Evolutionary conservation across 2,797 vertebrate species (phyloP).

Genomic region (Percopsis omiscomaycus): DNA sequence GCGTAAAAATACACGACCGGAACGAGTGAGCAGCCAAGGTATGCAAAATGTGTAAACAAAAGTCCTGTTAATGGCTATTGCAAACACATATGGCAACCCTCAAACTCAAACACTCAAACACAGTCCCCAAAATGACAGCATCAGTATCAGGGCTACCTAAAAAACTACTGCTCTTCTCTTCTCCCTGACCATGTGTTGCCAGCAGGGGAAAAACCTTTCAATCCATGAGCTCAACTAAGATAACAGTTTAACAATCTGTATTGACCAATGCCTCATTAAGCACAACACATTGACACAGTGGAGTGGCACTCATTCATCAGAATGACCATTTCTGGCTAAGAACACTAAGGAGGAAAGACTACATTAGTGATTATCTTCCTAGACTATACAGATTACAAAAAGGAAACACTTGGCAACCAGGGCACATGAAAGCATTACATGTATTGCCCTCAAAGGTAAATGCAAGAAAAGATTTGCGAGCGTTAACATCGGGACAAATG

Average conservation of each 20-base stretch:
- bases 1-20: no score
- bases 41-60: no score
- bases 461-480: constrained; percentile 1
- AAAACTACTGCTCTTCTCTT: constrained; percentile 2
- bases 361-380: neutral
- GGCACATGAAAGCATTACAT: neutral
- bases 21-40: no score
- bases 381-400: neutral
- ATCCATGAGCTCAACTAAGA: constrained; percentile 9
- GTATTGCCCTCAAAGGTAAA: constrained; percentile 8
- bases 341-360: neutral
- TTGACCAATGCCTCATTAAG: neutral
- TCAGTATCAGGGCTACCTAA: constrained; percentile 30
- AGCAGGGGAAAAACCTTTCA: constrained; percentile 56
- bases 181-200: constrained; percentile 27
- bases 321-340: neutral
- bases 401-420: neutral
- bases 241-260: constrained; percentile 1
- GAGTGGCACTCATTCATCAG: constrained; percentile 6
- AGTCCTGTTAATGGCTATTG: no score
- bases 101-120: no score
- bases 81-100: no score
- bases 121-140: constrained; percentile 2
- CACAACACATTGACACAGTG: constrained; percentile 16
- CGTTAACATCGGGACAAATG: neutral